Base-by-base conservation (phyloP, 2,113 vertebrate species). In the Neoarius graeffei region DNA sequence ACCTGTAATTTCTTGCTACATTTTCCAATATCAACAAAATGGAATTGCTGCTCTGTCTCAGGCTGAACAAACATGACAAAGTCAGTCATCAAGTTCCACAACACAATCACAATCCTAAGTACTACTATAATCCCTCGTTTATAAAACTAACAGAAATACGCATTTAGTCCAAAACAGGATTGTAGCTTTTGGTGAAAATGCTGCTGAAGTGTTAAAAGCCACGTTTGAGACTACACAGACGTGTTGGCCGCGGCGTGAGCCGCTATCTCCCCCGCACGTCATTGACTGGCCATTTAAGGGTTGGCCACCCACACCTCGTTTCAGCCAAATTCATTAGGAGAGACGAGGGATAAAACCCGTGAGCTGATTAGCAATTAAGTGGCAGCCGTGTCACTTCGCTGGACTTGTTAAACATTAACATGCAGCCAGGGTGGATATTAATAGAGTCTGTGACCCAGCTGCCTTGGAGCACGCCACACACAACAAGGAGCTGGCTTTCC, bases 291-390 rank as follows among this genome's bases (percentile, higher is more conserved):
- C 89, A 90, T 88, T 92, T 91, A 94, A 93, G 93, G 90, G 64
- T 81, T 91, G 64, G 88, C 89, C 90, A 71, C 94, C 93, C 93
- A 95, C 94, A 94, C 93, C 93, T 94, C 94, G 93, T 94, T 93
- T 93, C 91, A 92, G 92, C 92, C 82, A 91, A 89, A 94, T 94
- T 95, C 94, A 94, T 95, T 95, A 94, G 92, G 92, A 84, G 91
- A 90, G 89, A 86, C 81, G 91, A 88, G 91, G 92, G 91, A 94
- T 95, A 94, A 93, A 94, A 95, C 94, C 56, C 91, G 93, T 93
- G 94, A 89, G 15, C 93, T 95, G 95, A 95, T 96, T 95, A 95
- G 95, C 93, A 95, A 95, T 95, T 94, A 94, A 90, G 91, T 92
- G 59, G 73, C 89, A n/a, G 91, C 92, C 92, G 92, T 95, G 95